A percentile compares a stretch with the other conserved stretches of the same genome.
phyloP scores from a whole-genome alignment of 1,140 invertebrate genomes.

The Apocrypta bakeri region DNA sequence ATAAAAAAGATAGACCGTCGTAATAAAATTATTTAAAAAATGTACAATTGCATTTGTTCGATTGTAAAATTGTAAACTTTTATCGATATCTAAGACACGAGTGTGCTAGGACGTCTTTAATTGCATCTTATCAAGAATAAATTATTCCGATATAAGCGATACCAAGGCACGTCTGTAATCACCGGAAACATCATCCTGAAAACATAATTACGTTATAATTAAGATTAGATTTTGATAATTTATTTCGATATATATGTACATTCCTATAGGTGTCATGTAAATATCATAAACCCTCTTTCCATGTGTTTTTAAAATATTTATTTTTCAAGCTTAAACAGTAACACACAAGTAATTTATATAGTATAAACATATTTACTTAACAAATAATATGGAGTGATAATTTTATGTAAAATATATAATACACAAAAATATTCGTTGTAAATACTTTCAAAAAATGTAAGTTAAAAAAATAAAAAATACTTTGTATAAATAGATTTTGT shows the following conservation, averaged over 20 bases:
- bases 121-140: conserved; percentile 44
- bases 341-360: conserved; percentile 19
- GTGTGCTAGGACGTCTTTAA: conserved; percentile 50
- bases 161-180: conserved; percentile 84
- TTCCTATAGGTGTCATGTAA: not conserved
- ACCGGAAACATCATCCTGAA: conserved; percentile 82
- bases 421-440: conserved; percentile 13
- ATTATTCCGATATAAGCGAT: conserved; percentile 76
- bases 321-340: conserved; percentile 12
- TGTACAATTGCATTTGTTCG: not conserved
- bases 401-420: conserved; percentile 38
- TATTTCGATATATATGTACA: not conserved
- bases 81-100: conserved; percentile 68
- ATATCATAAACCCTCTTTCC: conserved; percentile 38
- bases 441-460: conserved; percentile 19
- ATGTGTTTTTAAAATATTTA: conserved; percentile 38
- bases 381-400: not conserved
- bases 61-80: not conserved
- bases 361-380: conserved; percentile 22
- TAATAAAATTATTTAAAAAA: conserved; percentile 64
- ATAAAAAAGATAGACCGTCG: conserved; percentile 59
- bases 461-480: conserved; percentile 28
- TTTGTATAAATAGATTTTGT: conserved; percentile 39
- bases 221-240: conserved; percentile 50
- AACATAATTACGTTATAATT: conserved; percentile 63